Percentiles rank a stretch among this genome's conserved stretches.
These are phyloP conservation scores for Trimorus sp. DNA, from an alignment of 2,888 invertebrate genomes.

Conservation along the genomic window DNA sequence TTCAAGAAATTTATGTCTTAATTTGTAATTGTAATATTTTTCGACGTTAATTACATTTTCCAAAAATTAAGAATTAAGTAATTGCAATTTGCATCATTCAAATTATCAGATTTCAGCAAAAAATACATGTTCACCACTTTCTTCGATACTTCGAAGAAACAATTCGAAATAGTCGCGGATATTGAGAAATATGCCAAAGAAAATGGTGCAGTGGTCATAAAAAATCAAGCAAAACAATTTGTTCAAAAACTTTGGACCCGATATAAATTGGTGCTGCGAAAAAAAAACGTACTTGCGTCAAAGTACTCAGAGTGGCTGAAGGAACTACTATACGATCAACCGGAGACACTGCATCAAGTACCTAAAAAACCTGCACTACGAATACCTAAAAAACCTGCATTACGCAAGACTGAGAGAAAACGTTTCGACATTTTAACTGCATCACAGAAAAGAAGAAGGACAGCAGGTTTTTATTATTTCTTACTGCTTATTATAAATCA, in stretches of 20 bases:
- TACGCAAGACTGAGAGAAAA: no score
- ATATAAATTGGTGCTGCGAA: not conserved
- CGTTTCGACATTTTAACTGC: no score
- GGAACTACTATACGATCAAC: not conserved
- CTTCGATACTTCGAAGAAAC: not conserved
- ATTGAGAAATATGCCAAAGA: not conserved
- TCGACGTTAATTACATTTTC: not conserved
- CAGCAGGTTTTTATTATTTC: constrained; percentile 1
- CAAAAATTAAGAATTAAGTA: not conserved
- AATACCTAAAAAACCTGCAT: constrained; percentile 1
- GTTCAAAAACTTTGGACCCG: not conserved
- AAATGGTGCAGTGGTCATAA: not conserved
- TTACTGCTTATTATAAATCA: not conserved
- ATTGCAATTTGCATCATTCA: not conserved
- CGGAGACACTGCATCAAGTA: no score
- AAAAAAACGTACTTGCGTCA: not conserved
- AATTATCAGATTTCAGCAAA: not conserved
- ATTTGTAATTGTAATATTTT: not conserved
- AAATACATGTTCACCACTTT: not conserved
- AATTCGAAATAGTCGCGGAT: not conserved
- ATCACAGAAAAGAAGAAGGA: not conserved
- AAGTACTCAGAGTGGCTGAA: not conserved
- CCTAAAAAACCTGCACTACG: no score
- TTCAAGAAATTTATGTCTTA: not conserved
- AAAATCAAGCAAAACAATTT: not conserved